Percentiles rank a stretch among this genome's conserved stretches.
Conservation (phyloP, 2,888 invertebrate species). For the Lymantria monacha region DNA sequence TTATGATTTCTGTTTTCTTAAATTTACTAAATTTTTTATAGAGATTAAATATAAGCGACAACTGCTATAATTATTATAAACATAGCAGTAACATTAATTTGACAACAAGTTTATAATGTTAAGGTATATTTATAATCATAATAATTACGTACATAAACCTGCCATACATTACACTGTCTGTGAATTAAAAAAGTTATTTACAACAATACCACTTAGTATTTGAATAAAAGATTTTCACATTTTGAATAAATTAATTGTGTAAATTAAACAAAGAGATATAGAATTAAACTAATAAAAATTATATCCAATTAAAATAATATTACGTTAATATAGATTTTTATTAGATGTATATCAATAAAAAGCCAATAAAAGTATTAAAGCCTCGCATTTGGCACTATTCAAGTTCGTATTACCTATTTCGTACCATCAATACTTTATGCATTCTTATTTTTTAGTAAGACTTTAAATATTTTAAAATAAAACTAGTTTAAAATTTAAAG, state of each 20-base stretch:
- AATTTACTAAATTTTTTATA: too few species aligned
- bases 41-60: too few species aligned
- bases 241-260: too few species aligned
- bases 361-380: constrained; percentile 32
- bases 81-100: too few species aligned
- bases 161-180: constrained; percentile 34
- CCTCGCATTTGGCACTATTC: constrained; percentile 38
- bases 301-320: not conserved
- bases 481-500: too few species aligned
- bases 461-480: too few species aligned
- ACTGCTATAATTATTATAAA: too few species aligned
- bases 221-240: constrained; percentile 14
- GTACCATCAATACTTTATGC: constrained; percentile 14
- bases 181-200: not conserved
- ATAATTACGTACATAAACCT: not conserved
- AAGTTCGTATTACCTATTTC: constrained; percentile 19
- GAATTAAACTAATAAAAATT: too few species aligned
- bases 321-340: constrained; percentile 8
- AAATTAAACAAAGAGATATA: too few species aligned
- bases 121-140: not conserved
- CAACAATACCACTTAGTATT: not conserved
- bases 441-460: constrained; percentile 6
- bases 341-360: constrained; percentile 25
- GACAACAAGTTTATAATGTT: not conserved
- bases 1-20: too few species aligned